Conservation (phyloP, 2,797 vertebrate species). For the Mycteria americana region DNA sequence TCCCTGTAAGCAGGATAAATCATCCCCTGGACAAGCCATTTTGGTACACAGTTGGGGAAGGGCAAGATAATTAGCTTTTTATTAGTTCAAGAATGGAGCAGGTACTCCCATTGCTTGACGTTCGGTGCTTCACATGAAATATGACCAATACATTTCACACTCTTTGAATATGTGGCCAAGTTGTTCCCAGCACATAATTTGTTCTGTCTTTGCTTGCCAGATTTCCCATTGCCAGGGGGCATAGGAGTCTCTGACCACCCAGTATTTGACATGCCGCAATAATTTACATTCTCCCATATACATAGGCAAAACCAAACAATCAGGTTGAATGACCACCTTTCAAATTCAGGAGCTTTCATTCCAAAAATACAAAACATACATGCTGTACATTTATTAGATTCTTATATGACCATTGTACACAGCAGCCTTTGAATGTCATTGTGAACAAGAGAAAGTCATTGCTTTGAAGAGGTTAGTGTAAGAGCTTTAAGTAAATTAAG, state of each 20-base stretch:
- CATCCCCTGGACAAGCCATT: background rate
- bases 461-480: background rate
- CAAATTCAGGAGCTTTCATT: background rate
- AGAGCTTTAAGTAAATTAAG: background rate
- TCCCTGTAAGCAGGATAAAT: background rate
- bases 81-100: background rate
- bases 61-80: constrained; percentile 16
- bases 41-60: background rate
- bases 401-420: background rate
- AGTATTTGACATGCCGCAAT: background rate
- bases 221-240: background rate
- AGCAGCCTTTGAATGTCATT: background rate
- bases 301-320: background rate
- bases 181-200: background rate
- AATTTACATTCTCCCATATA: background rate
- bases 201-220: background rate
- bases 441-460: background rate
- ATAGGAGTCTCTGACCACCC: background rate
- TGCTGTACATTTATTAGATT: background rate
- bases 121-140: background rate
- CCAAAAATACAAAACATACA: background rate
- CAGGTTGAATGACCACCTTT: background rate
- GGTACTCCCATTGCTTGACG: background rate
- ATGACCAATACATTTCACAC: background rate
- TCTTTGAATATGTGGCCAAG: background rate